Percentiles rank a stretch among this genome's conserved stretches.
Conservation (phyloP, 2,113 vertebrate species). For the Phylloscopus trochiloides region DNA sequence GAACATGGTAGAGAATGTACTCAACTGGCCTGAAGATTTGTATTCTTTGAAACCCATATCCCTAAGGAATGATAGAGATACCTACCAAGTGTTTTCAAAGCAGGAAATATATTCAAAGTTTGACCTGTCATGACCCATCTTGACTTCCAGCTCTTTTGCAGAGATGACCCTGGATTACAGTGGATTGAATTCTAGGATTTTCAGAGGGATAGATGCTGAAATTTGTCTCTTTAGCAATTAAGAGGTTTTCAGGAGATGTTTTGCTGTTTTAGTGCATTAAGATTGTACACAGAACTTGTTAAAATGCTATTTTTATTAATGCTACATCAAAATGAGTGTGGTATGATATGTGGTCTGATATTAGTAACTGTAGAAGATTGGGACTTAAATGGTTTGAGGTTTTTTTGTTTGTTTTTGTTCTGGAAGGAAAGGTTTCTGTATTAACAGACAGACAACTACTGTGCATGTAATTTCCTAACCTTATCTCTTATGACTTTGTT, state of each 20-base stretch:
- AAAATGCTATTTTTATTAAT: background rate
- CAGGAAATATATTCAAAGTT: background rate
- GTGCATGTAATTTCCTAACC: background rate
- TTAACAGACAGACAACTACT: background rate
- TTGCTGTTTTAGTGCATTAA: background rate
- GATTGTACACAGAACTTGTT: background rate
- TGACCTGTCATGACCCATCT: background rate
- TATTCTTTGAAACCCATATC: background rate
- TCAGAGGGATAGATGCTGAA: background rate
- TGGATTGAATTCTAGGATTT: background rate
- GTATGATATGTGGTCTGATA: background rate
- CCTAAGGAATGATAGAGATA: background rate
- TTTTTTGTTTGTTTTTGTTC: background rate
- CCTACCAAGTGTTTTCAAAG: background rate
- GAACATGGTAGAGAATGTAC: background rate
- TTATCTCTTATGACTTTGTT: background rate
- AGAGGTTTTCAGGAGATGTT: background rate
- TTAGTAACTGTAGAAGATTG: background rate
- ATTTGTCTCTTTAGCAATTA: background rate
- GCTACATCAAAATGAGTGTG: background rate
- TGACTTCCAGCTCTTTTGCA: background rate
- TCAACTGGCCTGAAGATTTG: background rate
- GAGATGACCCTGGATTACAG: background rate
- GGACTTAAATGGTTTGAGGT: too few species aligned
- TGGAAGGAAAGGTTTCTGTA: background rate